Base-by-base conservation (phyloP, 2,888 invertebrate species). In the Acleris literana region DNA sequence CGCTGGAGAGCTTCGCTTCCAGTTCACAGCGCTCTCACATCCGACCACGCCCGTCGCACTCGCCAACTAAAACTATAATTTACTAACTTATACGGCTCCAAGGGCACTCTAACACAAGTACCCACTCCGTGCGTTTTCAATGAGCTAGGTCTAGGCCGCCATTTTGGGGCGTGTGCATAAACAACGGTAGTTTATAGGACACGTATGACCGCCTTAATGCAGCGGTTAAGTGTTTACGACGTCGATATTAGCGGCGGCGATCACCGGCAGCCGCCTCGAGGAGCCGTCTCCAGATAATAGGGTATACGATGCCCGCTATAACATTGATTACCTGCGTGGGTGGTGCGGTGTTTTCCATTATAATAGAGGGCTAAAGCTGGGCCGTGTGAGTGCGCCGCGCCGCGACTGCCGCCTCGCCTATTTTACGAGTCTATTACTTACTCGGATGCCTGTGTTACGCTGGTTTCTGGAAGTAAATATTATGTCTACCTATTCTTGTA, bases 321-420 rank as follows among this genome's bases (percentile, higher is more conserved):
- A 68, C 69, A 68, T 70, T 72, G 72, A 74, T 74, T 70, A 70
- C 67, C 57, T 69, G 68, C 57, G 69, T 57, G 70, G 64, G 67
- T 46, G 59, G 53, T 65, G 61, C 46, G 66, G 61, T 43, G 62
- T 62, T 56, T 62, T 62, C 57, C 66, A 57, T 66, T 62, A 66
- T 66, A 66, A 66, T 62, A 66, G 57, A 57, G 66, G 25, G 44
- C 66, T 66, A 57, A 66, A 62, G 66, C 61, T 39, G 57, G 62
- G 66, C 57, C 62, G 48, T 57, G 62, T 57, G 66, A 53, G 57
- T 20, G 53, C 25, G 29, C 39, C 66, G 61, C 46, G 17, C 56
- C 61, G 61, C 52, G 54, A 22, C 48, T 48, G 29, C 43, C 20
- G 46, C 29, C 33, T 39, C 52, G 29, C 6, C 39, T 29, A 39